These are phyloP conservation scores for Matsumurasca onukii DNA, from an alignment of 1,140 invertebrate genomes.

Conservation along the genomic window DNA sequence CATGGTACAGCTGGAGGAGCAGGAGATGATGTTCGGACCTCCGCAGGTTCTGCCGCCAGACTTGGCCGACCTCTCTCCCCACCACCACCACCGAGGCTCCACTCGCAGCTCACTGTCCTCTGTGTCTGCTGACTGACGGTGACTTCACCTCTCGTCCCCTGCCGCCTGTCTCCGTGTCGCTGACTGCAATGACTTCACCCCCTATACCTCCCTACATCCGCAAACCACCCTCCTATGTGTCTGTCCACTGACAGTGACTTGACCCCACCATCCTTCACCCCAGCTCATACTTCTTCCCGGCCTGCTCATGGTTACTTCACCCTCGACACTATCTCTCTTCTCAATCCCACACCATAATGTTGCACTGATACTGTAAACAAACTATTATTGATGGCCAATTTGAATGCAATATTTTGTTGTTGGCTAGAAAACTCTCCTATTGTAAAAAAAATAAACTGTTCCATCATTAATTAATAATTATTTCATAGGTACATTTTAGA, in stretches of 20 bases:
- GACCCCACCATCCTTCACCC: not conserved
- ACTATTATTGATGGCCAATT: too few relatives aligned
- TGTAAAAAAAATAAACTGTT: too few relatives aligned
- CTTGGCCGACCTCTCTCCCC: constrained; percentile 55
- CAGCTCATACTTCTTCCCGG: not conserved
- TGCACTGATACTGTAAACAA: too few relatives aligned
- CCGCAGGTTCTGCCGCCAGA: constrained; percentile 60
- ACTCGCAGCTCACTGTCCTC: constrained; percentile 70
- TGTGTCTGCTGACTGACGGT: constrained; percentile 59
- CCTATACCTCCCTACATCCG: not conserved
- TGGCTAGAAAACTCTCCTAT: too few relatives aligned
- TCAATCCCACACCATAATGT: too few relatives aligned
- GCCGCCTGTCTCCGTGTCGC: constrained; percentile 61
- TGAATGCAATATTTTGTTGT: too few relatives aligned
- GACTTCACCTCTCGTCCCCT: not conserved
- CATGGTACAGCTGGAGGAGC: constrained; percentile 76
- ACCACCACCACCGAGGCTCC: constrained; percentile 56
- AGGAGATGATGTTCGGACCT: constrained; percentile 72
- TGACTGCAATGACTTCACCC: constrained; percentile 50
- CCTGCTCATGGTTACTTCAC: not conserved
- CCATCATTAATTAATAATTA: too few relatives aligned
- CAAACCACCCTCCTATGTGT: not conserved
- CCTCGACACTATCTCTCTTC: not conserved
- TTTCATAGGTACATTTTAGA: too few relatives aligned
- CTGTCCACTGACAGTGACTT: not conserved